These are phyloP conservation scores for Lasioglossum leucozonium DNA, from an alignment of 2,888 invertebrate species.

Conservation along the genomic window DNA sequence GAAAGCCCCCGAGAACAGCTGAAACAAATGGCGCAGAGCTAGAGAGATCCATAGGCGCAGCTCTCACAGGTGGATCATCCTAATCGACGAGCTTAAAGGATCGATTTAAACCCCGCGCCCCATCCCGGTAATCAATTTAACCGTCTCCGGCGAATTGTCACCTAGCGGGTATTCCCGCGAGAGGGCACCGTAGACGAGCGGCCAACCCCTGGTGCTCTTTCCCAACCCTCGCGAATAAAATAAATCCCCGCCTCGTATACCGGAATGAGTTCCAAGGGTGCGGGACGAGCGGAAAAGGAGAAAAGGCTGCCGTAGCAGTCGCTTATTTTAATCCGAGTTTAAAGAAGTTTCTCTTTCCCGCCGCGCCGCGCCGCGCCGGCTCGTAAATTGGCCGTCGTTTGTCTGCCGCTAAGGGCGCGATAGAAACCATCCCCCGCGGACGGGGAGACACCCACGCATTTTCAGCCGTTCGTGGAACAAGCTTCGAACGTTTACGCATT, in stretches of 20 bases:
- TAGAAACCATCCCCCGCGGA: constrained; percentile 26
- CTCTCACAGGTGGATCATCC: constrained; percentile 37
- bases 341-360: constrained; percentile 76
- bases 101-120: constrained; percentile 23
- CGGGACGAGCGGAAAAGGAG: constrained; percentile 28
- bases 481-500: constrained; percentile 12
- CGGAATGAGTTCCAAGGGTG: constrained; percentile 74
- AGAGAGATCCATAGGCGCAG: not conserved
- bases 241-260: constrained; percentile 70
- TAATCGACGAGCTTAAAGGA: constrained; percentile 39
- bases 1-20: not conserved
- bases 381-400: constrained; percentile 82
- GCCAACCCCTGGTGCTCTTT: not conserved
- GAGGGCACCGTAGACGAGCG: constrained; percentile 12
- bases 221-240: constrained; percentile 72
- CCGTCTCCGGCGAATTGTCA: constrained; percentile 51
- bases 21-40: not conserved
- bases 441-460: constrained; percentile 7
- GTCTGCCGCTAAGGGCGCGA: constrained; percentile 65
- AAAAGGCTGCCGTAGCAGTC: constrained; percentile 50
- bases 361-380: no score
- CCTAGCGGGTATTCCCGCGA: constrained; percentile 30
- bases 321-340: constrained; percentile 82
- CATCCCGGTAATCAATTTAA: constrained; percentile 50
- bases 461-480: constrained; percentile 24